Evolutionary conservation across 2,113 vertebrate species (phyloP).

Genomic region (Heloderma charlesbogerti): DNA sequence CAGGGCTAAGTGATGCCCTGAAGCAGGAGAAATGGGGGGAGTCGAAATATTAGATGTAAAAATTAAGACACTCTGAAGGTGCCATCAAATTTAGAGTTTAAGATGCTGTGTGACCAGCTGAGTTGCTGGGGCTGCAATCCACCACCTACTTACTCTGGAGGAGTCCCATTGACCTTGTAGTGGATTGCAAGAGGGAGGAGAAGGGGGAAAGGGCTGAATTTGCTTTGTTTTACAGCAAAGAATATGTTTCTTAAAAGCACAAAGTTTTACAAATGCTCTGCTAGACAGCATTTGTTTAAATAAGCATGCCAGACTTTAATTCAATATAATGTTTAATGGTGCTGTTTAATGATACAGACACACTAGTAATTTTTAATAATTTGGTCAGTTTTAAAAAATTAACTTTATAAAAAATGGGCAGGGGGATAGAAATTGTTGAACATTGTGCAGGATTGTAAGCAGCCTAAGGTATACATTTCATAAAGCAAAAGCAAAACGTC

Average conservation of each 20-base stretch:
- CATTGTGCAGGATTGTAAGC: background rate
- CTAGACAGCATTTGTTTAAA: slow-evolving; percentile 36
- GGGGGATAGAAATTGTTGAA: background rate
- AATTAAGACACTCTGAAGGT: slow-evolving; percentile 74
- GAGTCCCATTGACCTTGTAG: slow-evolving; percentile 2
- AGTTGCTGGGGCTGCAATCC: slow-evolving; percentile 27
- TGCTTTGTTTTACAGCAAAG: background rate
- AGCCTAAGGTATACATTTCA: background rate
- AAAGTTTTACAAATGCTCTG: slow-evolving; percentile 57
- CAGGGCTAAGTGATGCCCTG: slow-evolving; percentile 79
- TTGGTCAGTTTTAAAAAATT: no score
- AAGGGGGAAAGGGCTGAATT: background rate
- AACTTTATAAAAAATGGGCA: background rate
- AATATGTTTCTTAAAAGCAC: slow-evolving; percentile 42
- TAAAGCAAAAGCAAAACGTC: background rate
- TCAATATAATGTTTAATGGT: background rate
- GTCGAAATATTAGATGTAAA: slow-evolving; percentile 76
- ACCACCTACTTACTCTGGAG: slow-evolving; percentile 25
- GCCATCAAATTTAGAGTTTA: slow-evolving; percentile 72
- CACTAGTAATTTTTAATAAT: background rate
- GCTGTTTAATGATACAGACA: slow-evolving; percentile 18
- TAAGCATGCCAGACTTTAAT: background rate
- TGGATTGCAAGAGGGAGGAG: background rate
- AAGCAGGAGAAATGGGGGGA: slow-evolving; percentile 73
- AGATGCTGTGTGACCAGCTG: slow-evolving; percentile 63